These are phyloP conservation scores for Antheraea pernyi DNA, from an alignment of 1,140 invertebrate genomes.

Conservation along the genomic window DNA sequence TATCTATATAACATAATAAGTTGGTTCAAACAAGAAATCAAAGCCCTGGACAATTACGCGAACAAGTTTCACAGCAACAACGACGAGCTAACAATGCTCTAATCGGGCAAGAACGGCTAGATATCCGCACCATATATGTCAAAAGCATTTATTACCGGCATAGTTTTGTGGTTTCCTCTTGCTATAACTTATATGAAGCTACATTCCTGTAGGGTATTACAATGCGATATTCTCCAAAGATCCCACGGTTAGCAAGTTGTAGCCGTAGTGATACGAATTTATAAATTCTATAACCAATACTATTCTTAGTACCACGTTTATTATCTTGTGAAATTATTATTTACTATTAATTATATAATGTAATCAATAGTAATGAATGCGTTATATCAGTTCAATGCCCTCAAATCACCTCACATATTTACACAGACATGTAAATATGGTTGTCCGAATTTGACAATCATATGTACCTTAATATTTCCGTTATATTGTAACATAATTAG, in stretches of 20 bases:
- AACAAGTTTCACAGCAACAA: neutral
- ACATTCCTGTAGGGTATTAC: neutral
- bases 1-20: neutral
- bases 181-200: neutral
- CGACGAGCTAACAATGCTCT: neutral
- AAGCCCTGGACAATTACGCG: neutral
- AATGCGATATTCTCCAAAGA: neutral
- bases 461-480: too few relatives aligned
- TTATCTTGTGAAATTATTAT: too few relatives aligned
- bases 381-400: too few relatives aligned
- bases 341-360: too few relatives aligned
- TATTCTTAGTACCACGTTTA: neutral
- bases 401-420: too few relatives aligned
- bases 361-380: too few relatives aligned
- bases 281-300: neutral
- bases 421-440: too few relatives aligned
- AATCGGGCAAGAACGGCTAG: neutral
- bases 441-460: too few relatives aligned
- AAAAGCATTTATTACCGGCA: neutral
- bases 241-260: neutral
- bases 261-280: neutral
- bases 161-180: neutral
- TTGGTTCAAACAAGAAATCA: neutral
- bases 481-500: too few relatives aligned
- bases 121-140: slow-evolving; percentile 1